Conservation (phyloP, 2,888 invertebrate species). For the Sycophila texana region DNA sequence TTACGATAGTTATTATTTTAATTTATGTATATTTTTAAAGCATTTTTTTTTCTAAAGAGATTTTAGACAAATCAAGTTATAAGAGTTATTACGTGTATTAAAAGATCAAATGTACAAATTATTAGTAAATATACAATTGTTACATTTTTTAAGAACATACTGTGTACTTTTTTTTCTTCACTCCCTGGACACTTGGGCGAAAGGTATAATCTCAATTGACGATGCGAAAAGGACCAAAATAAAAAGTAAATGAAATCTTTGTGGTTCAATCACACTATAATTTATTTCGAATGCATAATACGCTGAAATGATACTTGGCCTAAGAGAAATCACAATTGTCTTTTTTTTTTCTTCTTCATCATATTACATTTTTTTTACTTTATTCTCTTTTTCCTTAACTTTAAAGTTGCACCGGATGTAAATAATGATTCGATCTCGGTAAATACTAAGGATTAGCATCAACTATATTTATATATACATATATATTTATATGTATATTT, state of each 20-base stretch:
- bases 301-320: slow-evolving; percentile 67
- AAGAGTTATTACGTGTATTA: slow-evolving; percentile 45
- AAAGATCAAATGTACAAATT: slow-evolving; percentile 59
- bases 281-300: slow-evolving; percentile 74
- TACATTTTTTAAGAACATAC: slow-evolving; percentile 67
- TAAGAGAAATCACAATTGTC: slow-evolving; percentile 73
- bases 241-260: slow-evolving; percentile 43
- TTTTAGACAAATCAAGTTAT: slow-evolving; percentile 13
- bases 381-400: slow-evolving; percentile 55
- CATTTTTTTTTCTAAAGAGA: slow-evolving; percentile 21
- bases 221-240: slow-evolving; percentile 27
- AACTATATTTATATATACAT: slow-evolving; percentile 60
- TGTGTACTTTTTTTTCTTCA: slow-evolving; percentile 43
- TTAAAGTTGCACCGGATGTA: slow-evolving; percentile 68
- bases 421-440: slow-evolving; percentile 66
- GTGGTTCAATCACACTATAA: slow-evolving; percentile 71
- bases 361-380: slow-evolving; percentile 32
- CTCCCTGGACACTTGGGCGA: background rate
- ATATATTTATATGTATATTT: slow-evolving; percentile 56
- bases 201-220: slow-evolving; percentile 6
- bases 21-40: no score
- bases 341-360: slow-evolving; percentile 56
- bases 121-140: slow-evolving; percentile 70
- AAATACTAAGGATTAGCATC: slow-evolving; percentile 67
- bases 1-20: no score